Percentiles rank a stretch among this genome's conserved stretches.
phyloP scores from a whole-genome alignment of 2,888 invertebrate genomes.

The Silvanus unidentatus region DNA sequence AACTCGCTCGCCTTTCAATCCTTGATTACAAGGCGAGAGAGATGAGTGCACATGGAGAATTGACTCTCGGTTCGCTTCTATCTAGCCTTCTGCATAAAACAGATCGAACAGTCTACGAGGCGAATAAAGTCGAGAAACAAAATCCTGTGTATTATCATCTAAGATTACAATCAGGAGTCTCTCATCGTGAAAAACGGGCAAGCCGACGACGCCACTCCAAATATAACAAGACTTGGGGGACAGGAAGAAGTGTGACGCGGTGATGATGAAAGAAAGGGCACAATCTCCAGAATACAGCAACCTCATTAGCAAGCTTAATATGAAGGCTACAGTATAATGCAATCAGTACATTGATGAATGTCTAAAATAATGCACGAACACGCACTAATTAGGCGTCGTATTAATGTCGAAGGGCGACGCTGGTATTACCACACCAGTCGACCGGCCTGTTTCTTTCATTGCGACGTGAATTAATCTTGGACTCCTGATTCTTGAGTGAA shows the following conservation, averaged over 20 bases:
- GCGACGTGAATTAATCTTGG: no score
- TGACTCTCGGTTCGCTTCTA: no score
- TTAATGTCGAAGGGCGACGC: conserved; percentile 15
- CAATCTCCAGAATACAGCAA: conserved; percentile 29
- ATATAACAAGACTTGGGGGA: background rate
- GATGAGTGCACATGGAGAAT: no score
- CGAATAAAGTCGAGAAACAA: conserved; percentile 9
- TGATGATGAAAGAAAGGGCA: conserved; percentile 6
- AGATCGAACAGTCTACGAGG: no score
- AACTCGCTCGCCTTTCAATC: no score
- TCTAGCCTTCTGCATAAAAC: no score
- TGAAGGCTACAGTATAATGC: conserved; percentile 26
- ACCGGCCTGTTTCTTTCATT: background rate
- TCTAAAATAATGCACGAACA: conserved; percentile 33
- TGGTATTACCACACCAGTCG: no score
- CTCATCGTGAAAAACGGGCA: background rate
- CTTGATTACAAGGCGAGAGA: no score
- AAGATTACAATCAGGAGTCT: conserved; percentile 15
- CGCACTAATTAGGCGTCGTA: conserved; percentile 29
- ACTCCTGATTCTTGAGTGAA: no score
- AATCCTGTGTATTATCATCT: conserved; percentile 21
- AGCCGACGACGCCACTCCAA: no score
- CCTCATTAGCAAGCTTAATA: conserved; percentile 34
- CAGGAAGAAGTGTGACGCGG: background rate
- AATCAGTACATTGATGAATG: conserved; percentile 34